phyloP scores from a whole-genome alignment of 2,797 vertebrate genomes.

The Amniataba percoides region DNA sequence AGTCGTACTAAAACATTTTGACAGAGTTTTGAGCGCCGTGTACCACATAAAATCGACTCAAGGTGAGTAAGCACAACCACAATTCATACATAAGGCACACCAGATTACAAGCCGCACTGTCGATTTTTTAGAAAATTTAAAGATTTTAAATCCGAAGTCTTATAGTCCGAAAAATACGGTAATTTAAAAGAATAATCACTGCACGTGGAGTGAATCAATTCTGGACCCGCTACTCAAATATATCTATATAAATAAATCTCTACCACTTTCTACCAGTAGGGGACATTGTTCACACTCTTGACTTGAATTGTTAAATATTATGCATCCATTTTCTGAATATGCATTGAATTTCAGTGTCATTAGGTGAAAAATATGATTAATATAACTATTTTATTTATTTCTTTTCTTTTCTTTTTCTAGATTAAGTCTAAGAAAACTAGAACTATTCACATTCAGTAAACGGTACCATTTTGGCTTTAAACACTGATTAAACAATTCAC shows the following conservation, averaged over 20 bases:
- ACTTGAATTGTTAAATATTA: too few species aligned
- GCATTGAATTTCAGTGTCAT: neutral
- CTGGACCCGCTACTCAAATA: neutral
- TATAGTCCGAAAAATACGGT: too few species aligned
- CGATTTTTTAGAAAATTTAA: too few species aligned
- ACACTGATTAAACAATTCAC: neutral
- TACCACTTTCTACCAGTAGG: neutral
- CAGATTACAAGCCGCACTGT: too few species aligned
- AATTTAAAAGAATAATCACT: conserved; percentile 4
- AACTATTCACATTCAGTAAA: neutral
- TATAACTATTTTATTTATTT: neutral
- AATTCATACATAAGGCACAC: too few species aligned
- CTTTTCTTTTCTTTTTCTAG: neutral
- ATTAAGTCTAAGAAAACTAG: neutral
- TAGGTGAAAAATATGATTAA: neutral
- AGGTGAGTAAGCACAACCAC: too few species aligned
- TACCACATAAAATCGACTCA: too few species aligned
- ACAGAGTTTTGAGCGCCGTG: too few species aligned
- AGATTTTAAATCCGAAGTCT: too few species aligned
- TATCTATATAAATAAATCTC: neutral
- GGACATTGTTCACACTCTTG: neutral
- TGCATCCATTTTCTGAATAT: neutral
- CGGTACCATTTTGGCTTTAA: neutral
- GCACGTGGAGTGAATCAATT: neutral
- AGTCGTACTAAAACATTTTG: too few species aligned